Base-by-base conservation (phyloP, 2,113 vertebrate species). In the Hiodon tergisus region DNA sequence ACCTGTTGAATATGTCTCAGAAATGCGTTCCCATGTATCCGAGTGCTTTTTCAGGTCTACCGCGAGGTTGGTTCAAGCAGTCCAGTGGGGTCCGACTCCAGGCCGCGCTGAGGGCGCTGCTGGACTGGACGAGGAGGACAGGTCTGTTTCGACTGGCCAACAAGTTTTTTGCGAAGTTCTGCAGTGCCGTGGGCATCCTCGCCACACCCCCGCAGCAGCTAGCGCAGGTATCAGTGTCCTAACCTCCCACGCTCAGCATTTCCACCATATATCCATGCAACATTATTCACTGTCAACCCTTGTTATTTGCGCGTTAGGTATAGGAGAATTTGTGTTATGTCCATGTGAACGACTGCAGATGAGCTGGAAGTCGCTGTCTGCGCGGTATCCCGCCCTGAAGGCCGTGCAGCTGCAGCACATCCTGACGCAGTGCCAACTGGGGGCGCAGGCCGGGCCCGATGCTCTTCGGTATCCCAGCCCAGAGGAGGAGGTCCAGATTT, bases 161-260 rank as follows among this genome's bases (percentile, higher is more conserved):
- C 67, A 92, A 88, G 78, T 98, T 97, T 88, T 98, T 98, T 11
- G 83, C 84, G 81, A 98, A 97, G 84, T 92, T 98, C 0, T 86
- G 90, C 86, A 95, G 94, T 0, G 84, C 93, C 5, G 90, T 95
- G 46, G 87, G 90, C 77, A 89, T 98, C 68, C 83, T 98, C 85
- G 94, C 96, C 84, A 94, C 93, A 0, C 91, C 95, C 0, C 85
- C 92, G 0, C 92, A 94, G 8, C 94, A 95, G 85, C 93, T 98
- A 57, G 85, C 92, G 73, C 94, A 98, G 95, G 96, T 97, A 81
- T 58, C 3, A 8, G 17, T 17, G 7, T 2, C 50, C 11, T 1
- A 10, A 10, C 59, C 3, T 31, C 31, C 31, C 31, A 31, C 31
- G 31, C 31, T 31, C 31, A 31, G 31, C 31, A 31, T 31, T 31